Percentiles rank a stretch among this genome's conserved stretches.
Evolutionary conservation across 2,888 invertebrate species (phyloP).

Genomic region (Lycocerus yunnanus): DNA sequence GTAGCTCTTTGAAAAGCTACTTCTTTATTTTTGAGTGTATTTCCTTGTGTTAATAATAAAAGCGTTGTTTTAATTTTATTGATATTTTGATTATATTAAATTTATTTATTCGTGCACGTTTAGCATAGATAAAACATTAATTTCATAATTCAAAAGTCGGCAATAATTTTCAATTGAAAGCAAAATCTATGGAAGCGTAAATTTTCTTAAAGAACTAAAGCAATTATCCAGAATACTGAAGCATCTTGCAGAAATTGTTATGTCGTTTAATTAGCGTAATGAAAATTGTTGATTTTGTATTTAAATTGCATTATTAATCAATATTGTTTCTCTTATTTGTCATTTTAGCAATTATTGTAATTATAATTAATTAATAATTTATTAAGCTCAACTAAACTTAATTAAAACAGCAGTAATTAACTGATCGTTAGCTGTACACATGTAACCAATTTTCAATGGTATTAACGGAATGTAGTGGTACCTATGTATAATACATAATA

Average conservation of each 20-base stretch:
- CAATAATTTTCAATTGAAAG: neutral
- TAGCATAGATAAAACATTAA: neutral
- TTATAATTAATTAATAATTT: neutral
- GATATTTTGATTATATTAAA: too few relatives aligned
- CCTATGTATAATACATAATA: neutral
- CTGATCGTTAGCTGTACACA: neutral
- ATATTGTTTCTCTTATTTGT: neutral
- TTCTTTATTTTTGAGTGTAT: too few relatives aligned
- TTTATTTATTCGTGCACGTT: too few relatives aligned
- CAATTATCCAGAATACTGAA: neutral
- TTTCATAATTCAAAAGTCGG: neutral
- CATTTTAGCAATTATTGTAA: neutral
- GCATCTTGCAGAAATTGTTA: neutral
- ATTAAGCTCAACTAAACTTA: neutral
- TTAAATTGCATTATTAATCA: neutral
- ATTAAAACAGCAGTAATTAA: neutral
- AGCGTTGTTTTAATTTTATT: too few relatives aligned
- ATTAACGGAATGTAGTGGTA: neutral
- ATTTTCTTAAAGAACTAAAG: neutral
- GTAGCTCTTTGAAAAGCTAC: too few relatives aligned
- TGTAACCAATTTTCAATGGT: neutral
- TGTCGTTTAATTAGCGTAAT: constrained; percentile 1
- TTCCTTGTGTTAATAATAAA: too few relatives aligned
- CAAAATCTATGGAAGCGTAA: neutral
- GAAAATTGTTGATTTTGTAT: neutral